Evolutionary conservation across 1,140 invertebrate species (phyloP).

Genomic region (Lepidotrigona ventralis): DNA sequence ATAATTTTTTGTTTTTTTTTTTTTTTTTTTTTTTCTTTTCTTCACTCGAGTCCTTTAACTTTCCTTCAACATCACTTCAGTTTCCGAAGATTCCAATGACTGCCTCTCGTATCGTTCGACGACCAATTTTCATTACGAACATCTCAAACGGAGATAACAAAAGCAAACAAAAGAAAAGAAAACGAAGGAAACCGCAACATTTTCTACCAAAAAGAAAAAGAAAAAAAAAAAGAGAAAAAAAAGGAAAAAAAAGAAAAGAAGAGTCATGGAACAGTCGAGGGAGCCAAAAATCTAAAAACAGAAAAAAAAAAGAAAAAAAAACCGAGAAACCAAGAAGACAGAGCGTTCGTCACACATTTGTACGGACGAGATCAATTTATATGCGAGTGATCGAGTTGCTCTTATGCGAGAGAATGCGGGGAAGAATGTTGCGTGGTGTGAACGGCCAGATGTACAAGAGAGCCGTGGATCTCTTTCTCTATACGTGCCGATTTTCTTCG

Average conservation of each 20-base stretch:
- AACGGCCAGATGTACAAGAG: neutral
- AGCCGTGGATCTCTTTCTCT: neutral
- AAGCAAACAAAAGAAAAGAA: neutral
- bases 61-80: neutral
- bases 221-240: constrained; percentile 9
- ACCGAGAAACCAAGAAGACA: neutral
- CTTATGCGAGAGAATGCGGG: neutral
- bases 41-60: neutral
- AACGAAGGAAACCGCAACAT: neutral
- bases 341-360: constrained; percentile 1
- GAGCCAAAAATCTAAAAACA: no score
- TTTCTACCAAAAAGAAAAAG: constrained; percentile 11
- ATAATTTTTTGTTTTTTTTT: no score
- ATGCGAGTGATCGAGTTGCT: constrained; percentile 5
- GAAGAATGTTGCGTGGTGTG: neutral
- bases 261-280: neutral
- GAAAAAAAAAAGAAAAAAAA: neutral
- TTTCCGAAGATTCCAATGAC: neutral
- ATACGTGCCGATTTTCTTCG: constrained; percentile 1
- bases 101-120: constrained; percentile 39
- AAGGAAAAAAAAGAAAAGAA: neutral
- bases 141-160: neutral
- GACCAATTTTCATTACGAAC: constrained; percentile 28
- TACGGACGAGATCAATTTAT: constrained; percentile 13
- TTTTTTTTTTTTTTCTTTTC: neutral